Evolutionary conservation across 1,140 invertebrate species (phyloP), one percentile per base, ranked within the genome.

Genomic region (Thalassaphorura encarpata): DNA sequence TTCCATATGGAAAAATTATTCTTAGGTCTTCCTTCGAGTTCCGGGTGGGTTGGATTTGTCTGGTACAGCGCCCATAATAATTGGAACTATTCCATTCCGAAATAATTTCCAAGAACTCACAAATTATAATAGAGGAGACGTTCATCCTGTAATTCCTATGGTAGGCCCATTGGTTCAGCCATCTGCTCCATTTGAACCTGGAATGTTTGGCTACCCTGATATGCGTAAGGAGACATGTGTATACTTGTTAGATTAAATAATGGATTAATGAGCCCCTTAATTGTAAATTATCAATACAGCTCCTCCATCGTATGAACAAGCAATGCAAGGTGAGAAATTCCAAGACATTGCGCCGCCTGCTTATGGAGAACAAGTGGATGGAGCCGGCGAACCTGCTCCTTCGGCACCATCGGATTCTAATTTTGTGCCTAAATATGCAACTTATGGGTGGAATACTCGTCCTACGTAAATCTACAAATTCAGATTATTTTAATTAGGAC

Each of bases 71-170:
- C 11, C 6, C 4, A 24, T 51, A 21, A 8, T 51, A 18, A 51
- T 51, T 36, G 48, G 48, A 21, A 51, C 48, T 21, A 51, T 51
- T 39, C 48, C 48, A 19, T 24, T 51, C 3, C 48, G 48, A 16
- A 39, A 51, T 19, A 33, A 33, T 5, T 51, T 51, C 21, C n/a
- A n/a, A n/a, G n/a, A n/a, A n/a, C n/a, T n/a, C n/a, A n/a, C n/a
- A n/a, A n/a, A n/a, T n/a, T n/a, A n/a, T n/a, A n/a, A n/a, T n/a
- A n/a, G n/a, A n/a, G 33, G 33, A 11, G 11, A n/a, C n/a, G 11
- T 36, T 36, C 33, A 36, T 36, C 33, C 33, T 11, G 33, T 36
- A 11, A n/a, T 11, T 11, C 33, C 33, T 11, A n/a, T 11, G 11
- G 33, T n/a, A 11, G 33, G 33, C n/a, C 11, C 11, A 11, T 11